Percentiles rank a stretch among this genome's conserved stretches.
These are phyloP conservation scores for Coranthus polyacanthus DNA, from an alignment of 2,797 vertebrate genomes.

Conservation along the genomic window DNA sequence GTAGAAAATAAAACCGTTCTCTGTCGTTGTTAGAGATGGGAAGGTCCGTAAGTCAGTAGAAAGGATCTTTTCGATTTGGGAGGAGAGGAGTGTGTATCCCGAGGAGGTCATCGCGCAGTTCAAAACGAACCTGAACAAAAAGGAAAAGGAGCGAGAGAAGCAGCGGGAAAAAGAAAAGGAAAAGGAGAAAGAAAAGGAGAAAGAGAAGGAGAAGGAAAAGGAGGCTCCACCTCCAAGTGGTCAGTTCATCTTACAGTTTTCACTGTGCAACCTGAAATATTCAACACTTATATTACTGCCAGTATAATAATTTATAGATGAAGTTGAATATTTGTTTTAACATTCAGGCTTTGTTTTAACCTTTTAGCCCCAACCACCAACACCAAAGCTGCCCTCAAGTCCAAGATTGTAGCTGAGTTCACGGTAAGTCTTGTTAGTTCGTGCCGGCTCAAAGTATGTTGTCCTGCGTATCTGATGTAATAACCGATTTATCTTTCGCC, in stretches of 20 bases:
- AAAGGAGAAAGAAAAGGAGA: constrained; percentile 52
- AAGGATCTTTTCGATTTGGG: constrained; percentile 97
- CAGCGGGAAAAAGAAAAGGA: constrained; percentile 66
- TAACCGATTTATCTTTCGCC: not conserved
- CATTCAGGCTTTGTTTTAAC: constrained; percentile 1
- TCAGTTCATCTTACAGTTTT: constrained; percentile 50
- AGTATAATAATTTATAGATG: not conserved
- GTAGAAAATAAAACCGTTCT: not conserved
- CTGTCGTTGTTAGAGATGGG: constrained; percentile 85
- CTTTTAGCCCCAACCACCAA: constrained; percentile 84
- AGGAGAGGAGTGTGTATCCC: constrained; percentile 95
- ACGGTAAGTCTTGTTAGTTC: constrained; percentile 85
- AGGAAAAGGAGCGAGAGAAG: constrained; percentile 78
- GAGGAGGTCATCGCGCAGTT: constrained; percentile 92
- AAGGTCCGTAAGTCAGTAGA: constrained; percentile 95
- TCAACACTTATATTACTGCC: not conserved
- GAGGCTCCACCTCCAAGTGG: constrained; percentile 67
- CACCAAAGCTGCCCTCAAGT: constrained; percentile 94
- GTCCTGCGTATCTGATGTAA: not conserved
- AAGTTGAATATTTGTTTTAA: not conserved
- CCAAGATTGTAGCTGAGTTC: constrained; percentile 98
- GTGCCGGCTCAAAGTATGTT: not conserved
- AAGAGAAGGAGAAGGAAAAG: constrained; percentile 49
- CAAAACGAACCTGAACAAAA: constrained; percentile 90
- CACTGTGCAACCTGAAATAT: not conserved